Evolutionary conservation across 2,888 invertebrate species (phyloP).

Genomic region (Caenorhabditis sp.): DNA sequence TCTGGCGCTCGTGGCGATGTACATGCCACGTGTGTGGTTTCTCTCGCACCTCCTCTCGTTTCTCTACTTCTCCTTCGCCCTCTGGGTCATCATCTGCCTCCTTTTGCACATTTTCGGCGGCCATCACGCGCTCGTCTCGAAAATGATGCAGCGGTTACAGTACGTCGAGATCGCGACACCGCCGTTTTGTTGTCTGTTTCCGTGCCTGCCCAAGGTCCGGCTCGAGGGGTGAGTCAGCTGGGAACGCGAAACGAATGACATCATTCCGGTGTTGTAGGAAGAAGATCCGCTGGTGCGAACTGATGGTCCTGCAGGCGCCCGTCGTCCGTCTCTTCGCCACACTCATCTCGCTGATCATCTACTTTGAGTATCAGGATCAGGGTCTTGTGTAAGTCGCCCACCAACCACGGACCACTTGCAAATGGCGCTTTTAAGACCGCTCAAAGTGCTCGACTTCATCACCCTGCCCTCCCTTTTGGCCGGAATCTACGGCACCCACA

Average conservation of each 20-base stretch:
- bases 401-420: not conserved
- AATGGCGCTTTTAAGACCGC: conserved; percentile 58
- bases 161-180: conserved; percentile 71
- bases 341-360: conserved; percentile 73
- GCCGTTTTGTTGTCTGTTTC: conserved; percentile 77
- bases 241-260: too few relatives aligned
- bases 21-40: conserved; percentile 78
- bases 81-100: conserved; percentile 76
- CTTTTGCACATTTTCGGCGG: conserved; percentile 76
- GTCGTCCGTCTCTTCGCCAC: conserved; percentile 73
- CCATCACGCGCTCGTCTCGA: conserved; percentile 65
- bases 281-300: conserved; percentile 72
- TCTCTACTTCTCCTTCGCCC: conserved; percentile 76
- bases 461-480: conserved; percentile 74
- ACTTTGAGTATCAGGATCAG: conserved; percentile 74
- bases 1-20: conserved; percentile 73
- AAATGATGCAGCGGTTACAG: conserved; percentile 62
- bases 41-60: conserved; percentile 74
- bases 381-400: conserved; percentile 70
- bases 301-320: conserved; percentile 76
- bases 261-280: conserved; percentile 60
- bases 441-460: conserved; percentile 76
- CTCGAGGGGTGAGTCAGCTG: conserved; percentile 70
- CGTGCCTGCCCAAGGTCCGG: conserved; percentile 74
- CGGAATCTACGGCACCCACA: conserved; percentile 78